These are phyloP conservation scores for Lysiphlebus fabarum DNA, from an alignment of 1,140 invertebrate species.

Conservation along the genomic window DNA sequence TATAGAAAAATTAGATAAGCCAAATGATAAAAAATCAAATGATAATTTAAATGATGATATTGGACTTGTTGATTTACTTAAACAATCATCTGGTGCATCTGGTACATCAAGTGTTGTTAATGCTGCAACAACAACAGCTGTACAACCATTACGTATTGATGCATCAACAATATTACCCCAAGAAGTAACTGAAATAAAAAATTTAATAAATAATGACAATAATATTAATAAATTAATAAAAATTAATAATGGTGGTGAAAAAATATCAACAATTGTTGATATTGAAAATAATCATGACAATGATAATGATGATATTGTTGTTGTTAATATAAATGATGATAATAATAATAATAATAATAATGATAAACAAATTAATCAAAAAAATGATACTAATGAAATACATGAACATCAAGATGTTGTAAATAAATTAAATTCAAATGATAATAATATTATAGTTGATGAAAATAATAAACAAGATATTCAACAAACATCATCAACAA, in stretches of 20 bases:
- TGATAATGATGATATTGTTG: background rate
- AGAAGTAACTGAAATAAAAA: constrained; percentile 10
- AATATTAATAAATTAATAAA: constrained; percentile 2
- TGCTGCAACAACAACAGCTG: constrained; percentile 48
- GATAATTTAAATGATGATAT: constrained; percentile 22
- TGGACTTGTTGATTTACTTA: constrained; percentile 40
- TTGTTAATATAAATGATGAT: too few species aligned
- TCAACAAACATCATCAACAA: too few species aligned
- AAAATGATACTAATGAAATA: too few species aligned
- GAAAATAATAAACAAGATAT: too few species aligned
- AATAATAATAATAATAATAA: too few species aligned
- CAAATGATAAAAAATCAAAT: background rate
- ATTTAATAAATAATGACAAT: background rate
- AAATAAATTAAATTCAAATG: too few species aligned
- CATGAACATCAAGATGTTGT: too few species aligned
- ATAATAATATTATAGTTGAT: too few species aligned
- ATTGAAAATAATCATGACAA: constrained; percentile 1
- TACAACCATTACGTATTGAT: constrained; percentile 47
- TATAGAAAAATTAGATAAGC: background rate
- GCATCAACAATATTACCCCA: constrained; percentile 25
- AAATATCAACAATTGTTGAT: background rate
- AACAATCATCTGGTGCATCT: constrained; percentile 38
- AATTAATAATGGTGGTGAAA: background rate
- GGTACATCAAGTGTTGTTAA: constrained; percentile 50
- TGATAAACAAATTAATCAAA: too few species aligned